Evolutionary conservation across 1,140 invertebrate genomes (phyloP), one percentile per base, ranked within the genome.

Genomic region (Pseudomyrmex sp.): DNA sequence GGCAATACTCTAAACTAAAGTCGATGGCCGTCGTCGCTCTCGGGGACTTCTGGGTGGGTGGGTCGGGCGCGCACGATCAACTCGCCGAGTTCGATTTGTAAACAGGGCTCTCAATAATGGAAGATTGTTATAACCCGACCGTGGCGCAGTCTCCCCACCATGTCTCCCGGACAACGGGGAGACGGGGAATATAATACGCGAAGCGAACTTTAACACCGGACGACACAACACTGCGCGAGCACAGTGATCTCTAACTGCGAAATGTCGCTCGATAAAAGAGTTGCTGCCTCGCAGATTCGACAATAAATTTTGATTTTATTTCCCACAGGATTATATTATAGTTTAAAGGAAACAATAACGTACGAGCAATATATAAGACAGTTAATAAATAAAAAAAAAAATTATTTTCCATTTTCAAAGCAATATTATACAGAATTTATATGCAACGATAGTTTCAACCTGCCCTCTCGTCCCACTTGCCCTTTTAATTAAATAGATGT

Each of bases 71-170:
- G 63, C 48, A 56, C 74, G 77, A 84, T 87, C 88, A 85, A 89
- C 79, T 89, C 61, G 72, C 50, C 59, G 84, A 89, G 86, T 91
- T 90, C 90, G 88, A 91, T 92, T 89, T 90, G 91, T 92, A 91
- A 92, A 92, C 91, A 92, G 87, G 69, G 85, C 89, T 90, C 85
- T 91, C 90, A 85, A 91, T 91, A 91, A 91, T 91, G 87, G 88
- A 86, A 82, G 86, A 91, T 87, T 84, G 84, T 91, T 92, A 91
- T 89, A 91, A 87, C 73, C 84, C 48, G 48, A 70, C 62, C 52
- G 58, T 4, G 35, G 48, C 56, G 54, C 62, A 56, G 56, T 54
- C 58, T 54, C 58, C 23, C 52, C 48, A 48, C 5, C 20, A 12
- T 23, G 44, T 54, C 13, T 3, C 2, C 26, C 10, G 52, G 76